Evolutionary conservation across 2,888 invertebrate genomes (phyloP), one percentile per base, ranked within the genome.

Genomic region (Parnassius orleans): DNA sequence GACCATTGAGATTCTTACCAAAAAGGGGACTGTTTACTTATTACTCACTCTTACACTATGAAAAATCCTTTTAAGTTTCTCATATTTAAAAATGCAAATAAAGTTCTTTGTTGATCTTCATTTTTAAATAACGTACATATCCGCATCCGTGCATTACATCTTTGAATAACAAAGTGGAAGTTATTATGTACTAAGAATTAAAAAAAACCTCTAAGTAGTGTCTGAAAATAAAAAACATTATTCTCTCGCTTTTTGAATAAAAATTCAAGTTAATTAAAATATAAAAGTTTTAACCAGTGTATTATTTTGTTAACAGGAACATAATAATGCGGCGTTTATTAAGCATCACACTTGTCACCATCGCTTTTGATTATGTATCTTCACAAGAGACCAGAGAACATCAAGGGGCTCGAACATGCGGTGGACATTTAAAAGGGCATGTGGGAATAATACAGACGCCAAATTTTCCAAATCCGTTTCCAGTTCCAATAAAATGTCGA

Each of bases 361-460:
- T 84, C 57, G 74, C 76, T 47, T 74, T 76, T 14, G 81, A 81
- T 59, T 73, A 71, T 63, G 81, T 80, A 14, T 75, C 69, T 68
- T 74, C 84, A 3, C 84, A 87, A 59, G 79, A 83, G 43, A 68
- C 65, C 69, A 77, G 74, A 12, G 89, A 89, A 65, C 86, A 86
- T 66, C 84, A 84, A 63, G 85, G 86, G 2, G 86, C 87, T 2
- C 86, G 89, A 65, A 79, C 83, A 52, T 96, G 96, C 75, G 95
- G 96, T 2, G 95, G 95, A 11, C 91, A 93, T 19, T 85, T 95
- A 54, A 94, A 93, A 53, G 93, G 93, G 9, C 92, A 93, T 5
- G 92, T 93, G 53, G 97, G 97, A 48, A 86, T 94, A 60, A 94
- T 98, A 56, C 94, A 95, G 67, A 97, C 97, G 12, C 97, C 98